Evolutionary conservation across 1,140 invertebrate species (phyloP).

Genomic region (Himalopsyche phryganea): DNA sequence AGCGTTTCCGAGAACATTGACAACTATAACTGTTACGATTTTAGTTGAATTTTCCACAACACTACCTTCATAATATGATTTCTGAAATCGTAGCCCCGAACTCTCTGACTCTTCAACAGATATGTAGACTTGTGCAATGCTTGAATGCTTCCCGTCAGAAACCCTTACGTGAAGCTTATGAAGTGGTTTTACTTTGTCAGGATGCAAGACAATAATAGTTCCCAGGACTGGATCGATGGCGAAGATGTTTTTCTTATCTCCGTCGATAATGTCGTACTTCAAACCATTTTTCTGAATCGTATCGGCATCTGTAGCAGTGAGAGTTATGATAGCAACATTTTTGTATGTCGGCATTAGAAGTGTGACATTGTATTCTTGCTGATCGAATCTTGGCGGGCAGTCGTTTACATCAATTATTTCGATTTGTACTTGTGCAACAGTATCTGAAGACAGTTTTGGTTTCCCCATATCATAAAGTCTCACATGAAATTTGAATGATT

Average conservation of each 20-base stretch:
- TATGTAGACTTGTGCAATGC: conserved; percentile 58
- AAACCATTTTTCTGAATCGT: conserved; percentile 55
- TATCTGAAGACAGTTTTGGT: conserved; percentile 69
- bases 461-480: conserved; percentile 69
- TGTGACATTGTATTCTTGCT: conserved; percentile 66
- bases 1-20: conserved; percentile 75
- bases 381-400: conserved; percentile 68
- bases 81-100: conserved; percentile 72
- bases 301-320: conserved; percentile 71
- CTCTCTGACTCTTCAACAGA: conserved; percentile 64
- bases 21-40: conserved; percentile 68
- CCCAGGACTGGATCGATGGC: conserved; percentile 73
- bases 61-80: conserved; percentile 67
- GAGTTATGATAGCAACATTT: conserved; percentile 62
- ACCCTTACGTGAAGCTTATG: conserved; percentile 65
- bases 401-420: conserved; percentile 76
- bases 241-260: conserved; percentile 73
- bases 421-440: conserved; percentile 65
- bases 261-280: conserved; percentile 73
- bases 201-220: conserved; percentile 54
- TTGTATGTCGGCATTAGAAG: conserved; percentile 74
- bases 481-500: conserved; percentile 68
- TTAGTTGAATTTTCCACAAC: conserved; percentile 79
- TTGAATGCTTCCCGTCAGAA: conserved; percentile 65
- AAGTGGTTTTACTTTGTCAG: conserved; percentile 35